Conservation (phyloP, 2,113 vertebrate species). For the Telmatochromis sp. region DNA sequence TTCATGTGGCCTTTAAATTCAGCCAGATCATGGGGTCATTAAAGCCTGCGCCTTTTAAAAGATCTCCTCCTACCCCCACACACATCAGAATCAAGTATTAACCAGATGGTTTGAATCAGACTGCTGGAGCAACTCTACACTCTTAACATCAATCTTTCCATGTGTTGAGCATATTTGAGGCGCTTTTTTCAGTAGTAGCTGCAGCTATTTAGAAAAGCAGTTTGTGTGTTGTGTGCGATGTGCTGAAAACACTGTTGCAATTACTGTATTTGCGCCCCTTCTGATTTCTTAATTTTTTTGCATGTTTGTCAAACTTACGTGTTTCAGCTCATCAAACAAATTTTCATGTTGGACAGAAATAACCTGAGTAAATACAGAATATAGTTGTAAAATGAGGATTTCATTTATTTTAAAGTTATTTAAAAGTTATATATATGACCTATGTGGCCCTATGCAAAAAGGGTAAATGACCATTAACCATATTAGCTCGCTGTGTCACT, state of each 20-base stretch:
- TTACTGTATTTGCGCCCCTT: background rate
- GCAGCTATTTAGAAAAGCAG: background rate
- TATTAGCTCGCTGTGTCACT: background rate
- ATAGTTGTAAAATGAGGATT: background rate
- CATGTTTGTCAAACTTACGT: background rate
- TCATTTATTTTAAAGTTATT: background rate
- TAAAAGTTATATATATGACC: background rate
- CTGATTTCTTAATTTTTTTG: background rate
- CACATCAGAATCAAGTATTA: background rate
- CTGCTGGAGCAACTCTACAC: background rate
- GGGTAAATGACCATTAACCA: background rate
- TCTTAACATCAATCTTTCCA: background rate
- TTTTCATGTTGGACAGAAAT: background rate
- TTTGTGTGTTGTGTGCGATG: background rate
- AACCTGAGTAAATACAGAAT: background rate
- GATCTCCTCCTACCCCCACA: background rate
- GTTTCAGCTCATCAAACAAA: background rate
- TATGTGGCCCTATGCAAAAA: background rate
- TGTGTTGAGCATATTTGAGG: background rate
- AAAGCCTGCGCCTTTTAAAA: background rate
- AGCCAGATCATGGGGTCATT: background rate
- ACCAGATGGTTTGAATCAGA: slow-evolving; percentile 39
- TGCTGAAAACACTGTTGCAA: background rate
- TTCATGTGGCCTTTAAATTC: background rate
- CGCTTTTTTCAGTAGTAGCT: background rate